A percentile compares a stretch with the other conserved stretches of the same genome.
These are phyloP conservation scores for Euura saliciscinereae DNA, from an alignment of 1,140 invertebrate species.

Conservation along the genomic window DNA sequence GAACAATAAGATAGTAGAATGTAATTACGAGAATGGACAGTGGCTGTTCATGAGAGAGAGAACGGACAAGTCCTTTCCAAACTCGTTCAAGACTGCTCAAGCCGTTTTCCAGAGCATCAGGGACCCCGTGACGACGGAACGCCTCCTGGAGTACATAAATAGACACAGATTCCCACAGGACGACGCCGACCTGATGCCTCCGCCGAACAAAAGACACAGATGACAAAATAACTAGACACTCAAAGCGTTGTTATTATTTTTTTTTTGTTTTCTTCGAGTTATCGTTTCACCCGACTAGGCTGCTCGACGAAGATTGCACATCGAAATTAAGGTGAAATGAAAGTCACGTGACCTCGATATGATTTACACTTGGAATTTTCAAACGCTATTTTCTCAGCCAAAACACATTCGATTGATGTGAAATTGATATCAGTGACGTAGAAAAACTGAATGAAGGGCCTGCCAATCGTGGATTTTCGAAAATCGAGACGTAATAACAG, in stretches of 20 bases:
- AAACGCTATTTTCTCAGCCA: too few relatives aligned
- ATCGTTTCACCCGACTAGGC: too few relatives aligned
- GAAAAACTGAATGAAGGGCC: too few relatives aligned
- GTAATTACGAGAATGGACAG: constrained; percentile 74
- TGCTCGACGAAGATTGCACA: too few relatives aligned
- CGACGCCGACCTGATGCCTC: constrained; percentile 70
- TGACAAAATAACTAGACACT: constrained; percentile 16
- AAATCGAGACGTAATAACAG: too few relatives aligned
- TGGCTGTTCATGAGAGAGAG: constrained; percentile 97
- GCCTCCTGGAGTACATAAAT: constrained; percentile 77
- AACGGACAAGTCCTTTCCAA: constrained; percentile 97
- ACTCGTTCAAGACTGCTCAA: constrained; percentile 81
- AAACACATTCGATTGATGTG: too few relatives aligned
- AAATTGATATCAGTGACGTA: too few relatives aligned
- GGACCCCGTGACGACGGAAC: constrained; percentile 82
- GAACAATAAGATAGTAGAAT: constrained; percentile 97
- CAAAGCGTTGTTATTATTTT: neutral
- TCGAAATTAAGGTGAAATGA: too few relatives aligned
- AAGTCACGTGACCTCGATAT: too few relatives aligned
- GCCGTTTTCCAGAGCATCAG: constrained; percentile 74
- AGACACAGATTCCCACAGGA: constrained; percentile 63
- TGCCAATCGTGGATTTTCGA: too few relatives aligned
- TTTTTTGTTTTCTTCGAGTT: too few relatives aligned
- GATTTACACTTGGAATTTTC: too few relatives aligned
- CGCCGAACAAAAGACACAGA: constrained; percentile 54